Base-by-base conservation (phyloP, 2,888 invertebrate species). In the Mycalesis mineus region DNA sequence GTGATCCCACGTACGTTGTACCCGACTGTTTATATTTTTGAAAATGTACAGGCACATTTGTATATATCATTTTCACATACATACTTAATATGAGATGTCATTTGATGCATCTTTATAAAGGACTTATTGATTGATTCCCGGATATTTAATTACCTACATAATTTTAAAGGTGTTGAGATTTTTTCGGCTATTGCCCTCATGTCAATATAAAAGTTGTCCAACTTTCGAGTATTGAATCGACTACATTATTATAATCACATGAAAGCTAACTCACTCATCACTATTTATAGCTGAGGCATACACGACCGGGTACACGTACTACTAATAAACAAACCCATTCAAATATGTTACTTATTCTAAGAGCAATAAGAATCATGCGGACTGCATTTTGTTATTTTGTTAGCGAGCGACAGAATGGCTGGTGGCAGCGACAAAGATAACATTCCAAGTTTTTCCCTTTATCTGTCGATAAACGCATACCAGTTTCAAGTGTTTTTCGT, bases 401-500 rank as follows among this genome's bases (percentile, higher is more conserved):
- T 22, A 42, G 42, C 33, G n/a, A 41, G 41, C 42, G 51, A 33
- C 53, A 44, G 53, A 28, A 45, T 44, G 45, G 53, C 53, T 45
- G 44, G 50, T 56, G 29, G 56, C 42, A 50, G 40, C 44, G 48
- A 55, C 42, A 40, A 49, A 44, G 52, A 60, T 60, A 53, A 42
- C 51, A 49, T 58, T 58, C 58, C 47, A 44, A 29, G 42, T 50
- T 52, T 36, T 52, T 52, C 17, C 47, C 47, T 57, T 51, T 57
- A 57, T 52, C 58, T 48, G 31, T 53, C 37, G 58, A 58, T 54
- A 58, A 49, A 29, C 9, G 37, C 52, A 28, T 47, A 48, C 52
- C 52, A 41, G 13, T 37, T 49, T 53, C 53, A 54, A 58, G 54
- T 58, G 54, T 52, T 57, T 51, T 48, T 15, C 17, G 14, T 31